phyloP scores from a whole-genome alignment of 2,113 vertebrate genomes.

The Mola mola region DNA sequence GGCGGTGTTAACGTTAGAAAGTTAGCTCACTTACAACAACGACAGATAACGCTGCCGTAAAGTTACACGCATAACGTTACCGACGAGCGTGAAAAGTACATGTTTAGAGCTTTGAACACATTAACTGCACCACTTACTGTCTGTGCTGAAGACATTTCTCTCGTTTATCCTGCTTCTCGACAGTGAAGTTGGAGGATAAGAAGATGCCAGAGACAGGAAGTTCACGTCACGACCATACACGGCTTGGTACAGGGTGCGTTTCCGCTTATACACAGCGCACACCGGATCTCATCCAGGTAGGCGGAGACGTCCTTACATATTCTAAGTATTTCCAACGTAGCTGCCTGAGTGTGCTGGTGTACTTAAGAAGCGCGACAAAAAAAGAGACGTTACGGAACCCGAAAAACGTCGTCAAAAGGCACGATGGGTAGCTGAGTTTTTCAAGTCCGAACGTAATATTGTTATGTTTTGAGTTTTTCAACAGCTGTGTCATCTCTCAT shows the following conservation, averaged over 20 bases:
- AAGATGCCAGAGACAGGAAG: slow-evolving; percentile 4
- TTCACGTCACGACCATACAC: neutral
- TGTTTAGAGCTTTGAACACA: too few species aligned
- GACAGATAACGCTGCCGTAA: too few species aligned
- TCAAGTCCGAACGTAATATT: too few species aligned
- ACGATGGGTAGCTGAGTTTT: slow-evolving; percentile 44
- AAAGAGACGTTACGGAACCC: too few species aligned
- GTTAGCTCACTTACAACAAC: too few species aligned
- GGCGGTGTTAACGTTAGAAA: too few species aligned
- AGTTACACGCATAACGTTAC: too few species aligned
- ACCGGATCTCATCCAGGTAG: neutral
- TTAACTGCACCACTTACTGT: slow-evolving; percentile 48
- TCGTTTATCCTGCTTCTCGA: neutral
- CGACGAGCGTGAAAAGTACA: too few species aligned
- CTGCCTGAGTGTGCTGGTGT: neutral
- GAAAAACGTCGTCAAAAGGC: neutral
- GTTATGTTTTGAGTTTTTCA: too few species aligned
- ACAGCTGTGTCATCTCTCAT: too few species aligned
- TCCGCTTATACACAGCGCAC: neutral
- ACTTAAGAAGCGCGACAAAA: too few species aligned
- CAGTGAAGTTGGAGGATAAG: neutral
- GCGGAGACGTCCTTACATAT: neutral
- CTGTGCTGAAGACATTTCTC: slow-evolving; percentile 61
- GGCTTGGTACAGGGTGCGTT: neutral
- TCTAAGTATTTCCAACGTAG: neutral